phyloP scores from a whole-genome alignment of 2,888 invertebrate genomes.

The Capitulum mitella region DNA sequence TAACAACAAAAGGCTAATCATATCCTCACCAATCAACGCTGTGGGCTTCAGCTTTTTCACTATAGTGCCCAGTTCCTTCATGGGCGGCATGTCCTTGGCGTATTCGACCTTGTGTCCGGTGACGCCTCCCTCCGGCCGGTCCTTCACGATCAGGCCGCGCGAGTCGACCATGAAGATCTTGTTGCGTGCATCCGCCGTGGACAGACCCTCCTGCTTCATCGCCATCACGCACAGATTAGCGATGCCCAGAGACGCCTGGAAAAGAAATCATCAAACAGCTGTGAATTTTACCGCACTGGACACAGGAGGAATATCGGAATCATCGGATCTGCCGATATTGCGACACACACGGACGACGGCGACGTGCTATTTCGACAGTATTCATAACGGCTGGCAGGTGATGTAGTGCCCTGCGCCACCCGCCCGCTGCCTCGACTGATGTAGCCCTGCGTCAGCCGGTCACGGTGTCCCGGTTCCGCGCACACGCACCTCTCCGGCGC shows the following conservation, averaged over 20 bases:
- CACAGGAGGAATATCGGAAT: too few relatives aligned
- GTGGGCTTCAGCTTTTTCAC: slow-evolving; percentile 74
- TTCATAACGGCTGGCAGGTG: too few relatives aligned
- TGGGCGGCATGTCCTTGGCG: slow-evolving; percentile 67
- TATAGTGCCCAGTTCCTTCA: slow-evolving; percentile 71
- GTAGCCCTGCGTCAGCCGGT: too few relatives aligned
- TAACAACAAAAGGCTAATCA: too few relatives aligned
- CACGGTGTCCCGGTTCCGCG: too few relatives aligned
- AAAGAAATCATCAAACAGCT: too few relatives aligned
- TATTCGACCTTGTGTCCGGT: slow-evolving; percentile 67
- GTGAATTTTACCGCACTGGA: too few relatives aligned
- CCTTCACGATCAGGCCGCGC: slow-evolving; percentile 82
- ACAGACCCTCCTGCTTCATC: slow-evolving; percentile 76
- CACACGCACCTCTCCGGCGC: slow-evolving; percentile 78
- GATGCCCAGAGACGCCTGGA: slow-evolving; percentile 86
- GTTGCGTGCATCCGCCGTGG: slow-evolving; percentile 63
- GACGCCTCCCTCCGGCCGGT: slow-evolving; percentile 64
- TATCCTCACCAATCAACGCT: slow-evolving; percentile 71
- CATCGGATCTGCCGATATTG: too few relatives aligned
- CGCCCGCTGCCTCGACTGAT: too few relatives aligned
- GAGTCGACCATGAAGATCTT: slow-evolving; percentile 96
- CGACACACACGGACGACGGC: too few relatives aligned
- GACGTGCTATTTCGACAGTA: too few relatives aligned
- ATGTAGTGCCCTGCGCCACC: too few relatives aligned
- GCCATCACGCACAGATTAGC: slow-evolving; percentile 86